These are phyloP conservation scores for Ectobius pallidus DNA, from an alignment of 2,888 invertebrate species.

Conservation along the genomic window DNA sequence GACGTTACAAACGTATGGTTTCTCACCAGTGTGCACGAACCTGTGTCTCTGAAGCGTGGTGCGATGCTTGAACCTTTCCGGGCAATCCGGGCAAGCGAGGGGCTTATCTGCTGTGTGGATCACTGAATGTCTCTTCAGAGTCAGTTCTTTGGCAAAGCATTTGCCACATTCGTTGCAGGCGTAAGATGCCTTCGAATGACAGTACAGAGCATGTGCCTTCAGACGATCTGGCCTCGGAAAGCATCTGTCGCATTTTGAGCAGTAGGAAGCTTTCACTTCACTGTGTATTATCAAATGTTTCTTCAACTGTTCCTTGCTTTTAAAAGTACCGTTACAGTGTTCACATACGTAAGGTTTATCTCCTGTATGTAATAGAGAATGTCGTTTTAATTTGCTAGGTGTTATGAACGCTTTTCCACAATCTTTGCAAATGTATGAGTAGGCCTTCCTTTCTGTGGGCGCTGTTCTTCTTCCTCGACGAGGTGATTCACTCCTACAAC, in stretches of 20 bases:
- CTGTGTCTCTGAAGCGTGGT: background rate
- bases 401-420: constrained; percentile 12
- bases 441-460: too few species aligned
- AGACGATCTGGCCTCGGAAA: constrained; percentile 3
- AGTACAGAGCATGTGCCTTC: constrained; percentile 6
- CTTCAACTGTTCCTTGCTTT: background rate
- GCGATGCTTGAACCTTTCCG: constrained; percentile 1
- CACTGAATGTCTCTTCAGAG: background rate
- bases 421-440: background rate
- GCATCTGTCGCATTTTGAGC: background rate
- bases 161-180: constrained; percentile 14
- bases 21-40: constrained; percentile 5
- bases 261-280: background rate
- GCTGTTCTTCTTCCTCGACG: too few species aligned
- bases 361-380: constrained; percentile 12
- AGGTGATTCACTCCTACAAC: too few species aligned
- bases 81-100: background rate
- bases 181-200: background rate
- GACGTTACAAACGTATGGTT: constrained; percentile 4
- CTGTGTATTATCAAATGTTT: constrained; percentile 6
- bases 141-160: background rate
- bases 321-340: background rate
- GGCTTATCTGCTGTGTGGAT: constrained; percentile 15
- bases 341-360: constrained; percentile 16
- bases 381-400: constrained; percentile 10